Base-by-base conservation (phyloP, 2,113 vertebrate species). In the Phylloscopus trochilus region DNA sequence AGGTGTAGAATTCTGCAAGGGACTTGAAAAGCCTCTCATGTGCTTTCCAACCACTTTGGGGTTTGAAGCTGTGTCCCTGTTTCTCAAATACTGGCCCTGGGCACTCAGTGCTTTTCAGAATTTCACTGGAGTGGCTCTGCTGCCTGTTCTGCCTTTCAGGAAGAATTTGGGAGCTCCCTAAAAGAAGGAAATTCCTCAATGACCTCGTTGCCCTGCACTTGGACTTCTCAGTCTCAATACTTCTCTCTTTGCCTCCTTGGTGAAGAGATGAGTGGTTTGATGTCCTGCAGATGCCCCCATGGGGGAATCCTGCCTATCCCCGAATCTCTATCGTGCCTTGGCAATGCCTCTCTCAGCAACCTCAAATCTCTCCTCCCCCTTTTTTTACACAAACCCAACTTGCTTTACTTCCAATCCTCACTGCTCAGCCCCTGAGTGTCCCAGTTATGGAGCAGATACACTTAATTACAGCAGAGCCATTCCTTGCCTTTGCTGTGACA, bases 391-490 rank as follows among this genome's bases (percentile, higher is more conserved):
- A 79, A 59, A 43, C 8, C 10, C 37, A 37, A 10, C 46, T 39
- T 58, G 53, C 44, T 59, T 69, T 37, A 3, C 31, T 60, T 52
- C 30, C 6, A 44, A 0, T 41, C 28, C 56, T 35, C 18, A 11
- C 4, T 10, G 26, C 44, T 44, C 37, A 67, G 21, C 47, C 20
- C 18, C 59, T 77, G 41, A 16, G 19, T 33, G 2, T 35, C 30
- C 59, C 55, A 41, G 0, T 63, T 51, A 23, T 0, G 1, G 46
- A 51, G 31, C 69, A 60, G 60, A 4, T 18, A 17, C 6, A 20
- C 13, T 67, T 8, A 21, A 7, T 33, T 16, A 2, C 18, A 83
- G n/a, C 55, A 47, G 47, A 86, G 73, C 69, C 58, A 3, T 60
- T 89, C 56, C 59, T 44, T 46, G 58, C 24, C 47, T 4, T 21